Evolutionary conservation across 2,113 vertebrate genomes (phyloP).

Genomic region (Nycticryphes semicollaris): DNA sequence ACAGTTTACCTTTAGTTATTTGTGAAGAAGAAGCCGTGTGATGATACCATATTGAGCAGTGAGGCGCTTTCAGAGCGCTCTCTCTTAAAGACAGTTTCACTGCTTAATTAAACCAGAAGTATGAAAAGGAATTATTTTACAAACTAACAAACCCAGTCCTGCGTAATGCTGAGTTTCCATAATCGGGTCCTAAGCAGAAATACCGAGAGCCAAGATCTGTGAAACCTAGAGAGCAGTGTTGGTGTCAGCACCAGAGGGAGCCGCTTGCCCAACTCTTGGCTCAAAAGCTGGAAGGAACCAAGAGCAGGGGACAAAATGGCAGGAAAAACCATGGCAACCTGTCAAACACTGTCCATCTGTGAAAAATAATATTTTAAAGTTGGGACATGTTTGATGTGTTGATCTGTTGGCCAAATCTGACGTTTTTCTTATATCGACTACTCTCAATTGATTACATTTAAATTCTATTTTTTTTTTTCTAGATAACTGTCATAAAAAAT

Average conservation of each 20-base stretch:
- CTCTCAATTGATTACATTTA: neutral
- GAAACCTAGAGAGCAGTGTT: neutral
- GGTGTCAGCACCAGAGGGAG: constrained; percentile 77
- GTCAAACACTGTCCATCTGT: neutral
- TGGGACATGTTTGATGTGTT: neutral
- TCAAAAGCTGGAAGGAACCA: neutral
- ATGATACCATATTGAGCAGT: neutral
- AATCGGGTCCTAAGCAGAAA: neutral
- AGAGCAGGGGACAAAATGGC: constrained; percentile 1
- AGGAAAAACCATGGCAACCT: neutral
- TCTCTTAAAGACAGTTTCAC: neutral
- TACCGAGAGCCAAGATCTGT: neutral
- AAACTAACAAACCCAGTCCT: neutral
- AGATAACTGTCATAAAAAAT: neutral
- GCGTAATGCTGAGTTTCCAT: neutral
- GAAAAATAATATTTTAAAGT: constrained; percentile 22
- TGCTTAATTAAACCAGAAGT: neutral
- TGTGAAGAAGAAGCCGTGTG: neutral
- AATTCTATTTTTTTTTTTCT: neutral
- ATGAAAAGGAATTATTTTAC: neutral
- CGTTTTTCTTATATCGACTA: neutral
- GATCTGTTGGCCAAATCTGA: neutral
- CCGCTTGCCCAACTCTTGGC: constrained; percentile 64
- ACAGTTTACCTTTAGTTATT: neutral
- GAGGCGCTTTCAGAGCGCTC: neutral